Evolutionary conservation across 2,888 invertebrate genomes (phyloP), one percentile per base, ranked within the genome.

Genomic region (Ypsolopha sequella): DNA sequence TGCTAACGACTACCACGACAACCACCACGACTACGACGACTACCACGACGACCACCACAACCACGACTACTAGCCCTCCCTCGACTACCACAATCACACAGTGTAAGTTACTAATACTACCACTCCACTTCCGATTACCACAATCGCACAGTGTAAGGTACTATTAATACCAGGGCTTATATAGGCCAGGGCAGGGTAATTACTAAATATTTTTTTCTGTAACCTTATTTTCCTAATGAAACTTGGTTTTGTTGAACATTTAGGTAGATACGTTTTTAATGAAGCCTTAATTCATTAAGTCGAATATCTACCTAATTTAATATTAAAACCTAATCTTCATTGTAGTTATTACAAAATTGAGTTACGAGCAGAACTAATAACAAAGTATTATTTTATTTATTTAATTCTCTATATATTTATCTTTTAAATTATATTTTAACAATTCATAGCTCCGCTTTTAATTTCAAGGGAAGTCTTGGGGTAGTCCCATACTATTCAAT

Each of bases 1-100:
- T 82, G 62, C 55, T 81, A 41, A 81, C 82, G 33, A 53, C 52
- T 39, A 82, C 84, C 11, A 79, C 80, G 0, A 78, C 80, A 0
- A 76, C 79, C 0, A 73, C 74, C 0, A 76, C 75, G 0, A 75
- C 76, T 0, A 73, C 77, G 0, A 76, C 76, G 0, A 76, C 78
- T 0, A 77, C 78, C 0, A 75, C 75, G 0, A 68, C 76, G 0
- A 74, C 77, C 0, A 79, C 79, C 0, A 77, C 80, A 0, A 80
- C 77, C 0, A 76, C 79, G 0, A 73, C 77, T 0, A 78, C 80
- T 0, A 73, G 78, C 0, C 59, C 64, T 11, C 57, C 71, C n/a
- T 71, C 79, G 6, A 63, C 80, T 0, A 69, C 76, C 4, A 76
- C n/a, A n/a, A n/a, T 76, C 0, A 70, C 71, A n/a, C 52, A 64